phyloP scores from a whole-genome alignment of 2,797 vertebrate species.

The Chaenodraco wilsoni region DNA sequence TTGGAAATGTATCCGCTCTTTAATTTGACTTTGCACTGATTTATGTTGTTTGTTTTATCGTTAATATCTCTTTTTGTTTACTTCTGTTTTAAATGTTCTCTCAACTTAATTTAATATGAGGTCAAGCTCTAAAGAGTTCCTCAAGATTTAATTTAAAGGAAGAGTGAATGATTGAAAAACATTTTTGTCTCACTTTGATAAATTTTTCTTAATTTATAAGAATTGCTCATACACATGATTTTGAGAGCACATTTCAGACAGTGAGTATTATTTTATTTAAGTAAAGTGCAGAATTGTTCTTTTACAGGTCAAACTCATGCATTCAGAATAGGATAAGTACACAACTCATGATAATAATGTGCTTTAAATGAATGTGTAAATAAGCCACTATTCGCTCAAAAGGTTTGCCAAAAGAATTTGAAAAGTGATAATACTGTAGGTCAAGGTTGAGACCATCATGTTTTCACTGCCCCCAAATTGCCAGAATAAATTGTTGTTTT shows the following conservation, averaged over 20 bases:
- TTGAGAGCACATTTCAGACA: background rate
- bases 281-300: background rate
- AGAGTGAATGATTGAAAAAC: too few relatives aligned
- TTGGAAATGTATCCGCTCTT: too few relatives aligned
- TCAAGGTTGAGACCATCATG: background rate
- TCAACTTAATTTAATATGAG: too few relatives aligned
- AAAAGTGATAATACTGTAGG: background rate
- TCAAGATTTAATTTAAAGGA: too few relatives aligned
- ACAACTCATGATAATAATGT: background rate
- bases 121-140: too few relatives aligned
- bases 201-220: background rate
- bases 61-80: too few relatives aligned
- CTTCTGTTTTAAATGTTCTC: too few relatives aligned
- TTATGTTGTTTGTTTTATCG: too few relatives aligned
- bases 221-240: background rate
- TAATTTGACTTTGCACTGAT: too few relatives aligned
- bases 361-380: background rate
- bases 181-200: background rate
- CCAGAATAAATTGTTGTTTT: background rate
- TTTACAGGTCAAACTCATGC: background rate
- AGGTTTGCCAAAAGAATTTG: too few relatives aligned
- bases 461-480: background rate
- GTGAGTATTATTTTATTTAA: background rate
- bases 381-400: background rate
- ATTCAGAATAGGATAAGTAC: background rate